phyloP scores from a whole-genome alignment of 2,888 invertebrate genomes.

The Malachius bipustulatus region DNA sequence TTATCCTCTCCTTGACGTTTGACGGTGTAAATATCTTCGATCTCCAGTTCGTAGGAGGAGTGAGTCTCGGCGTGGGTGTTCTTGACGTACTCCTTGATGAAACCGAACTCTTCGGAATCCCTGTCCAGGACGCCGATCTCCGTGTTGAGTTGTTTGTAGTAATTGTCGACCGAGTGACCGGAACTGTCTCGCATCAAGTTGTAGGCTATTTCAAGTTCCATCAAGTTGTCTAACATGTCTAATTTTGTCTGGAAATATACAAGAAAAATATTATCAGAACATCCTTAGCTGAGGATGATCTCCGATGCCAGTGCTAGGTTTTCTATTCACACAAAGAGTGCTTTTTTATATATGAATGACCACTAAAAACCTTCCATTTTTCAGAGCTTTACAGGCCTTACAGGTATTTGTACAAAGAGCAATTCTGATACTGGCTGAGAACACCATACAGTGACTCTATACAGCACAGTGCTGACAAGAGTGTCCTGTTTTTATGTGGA shows the following conservation, averaged over 20 bases:
- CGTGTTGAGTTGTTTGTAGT: conserved; percentile 80
- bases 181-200: conserved; percentile 57
- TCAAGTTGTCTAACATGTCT: conserved; percentile 82
- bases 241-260: conserved; percentile 48
- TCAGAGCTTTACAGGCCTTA: no score
- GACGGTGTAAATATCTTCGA: conserved; percentile 61
- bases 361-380: no score
- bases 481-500: no score
- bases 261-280: no score
- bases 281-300: no score
- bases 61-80: conserved; percentile 94
- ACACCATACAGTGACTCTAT: no score
- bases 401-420: no score
- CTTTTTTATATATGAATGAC: no score
- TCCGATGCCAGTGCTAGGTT: no score
- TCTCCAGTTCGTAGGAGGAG: conserved; percentile 53
- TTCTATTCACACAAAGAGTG: no score
- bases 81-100: conserved; percentile 64
- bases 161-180: conserved; percentile 53
- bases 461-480: no score
- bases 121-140: conserved; percentile 60
- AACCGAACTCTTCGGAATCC: conserved; percentile 55
- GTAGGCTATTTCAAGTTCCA: conserved; percentile 94
- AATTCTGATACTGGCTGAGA: no score
- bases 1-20: conserved; percentile 67